Evolutionary conservation across 2,113 vertebrate genomes (phyloP).

Genomic region (Gopherus evgoodei): DNA sequence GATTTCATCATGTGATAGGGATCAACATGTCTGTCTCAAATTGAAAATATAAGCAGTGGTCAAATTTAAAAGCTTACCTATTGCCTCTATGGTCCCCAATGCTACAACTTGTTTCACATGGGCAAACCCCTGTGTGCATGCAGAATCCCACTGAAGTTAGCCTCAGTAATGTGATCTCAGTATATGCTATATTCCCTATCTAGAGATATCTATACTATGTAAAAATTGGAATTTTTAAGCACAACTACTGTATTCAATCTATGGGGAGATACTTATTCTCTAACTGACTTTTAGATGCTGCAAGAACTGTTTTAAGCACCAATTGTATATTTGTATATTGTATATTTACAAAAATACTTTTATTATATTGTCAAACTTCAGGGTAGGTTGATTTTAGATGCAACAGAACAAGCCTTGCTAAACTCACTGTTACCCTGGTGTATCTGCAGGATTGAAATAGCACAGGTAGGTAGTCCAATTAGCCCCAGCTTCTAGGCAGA

Average conservation of each 20-base stretch:
- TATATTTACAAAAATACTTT: background rate
- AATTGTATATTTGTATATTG: background rate
- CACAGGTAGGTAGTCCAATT: background rate
- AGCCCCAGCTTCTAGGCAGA: background rate
- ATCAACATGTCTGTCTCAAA: background rate
- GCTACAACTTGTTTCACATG: background rate
- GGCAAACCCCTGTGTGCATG: background rate
- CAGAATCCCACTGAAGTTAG: background rate
- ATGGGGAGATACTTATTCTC: background rate
- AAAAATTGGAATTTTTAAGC: background rate
- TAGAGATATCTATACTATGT: background rate
- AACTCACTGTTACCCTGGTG: background rate
- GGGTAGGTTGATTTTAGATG: background rate
- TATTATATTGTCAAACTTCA: background rate
- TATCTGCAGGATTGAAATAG: background rate
- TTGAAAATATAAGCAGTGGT: background rate
- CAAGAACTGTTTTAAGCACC: background rate
- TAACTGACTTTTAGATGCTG: background rate
- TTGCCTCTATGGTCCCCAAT: background rate
- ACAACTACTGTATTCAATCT: background rate
- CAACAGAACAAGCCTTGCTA: background rate
- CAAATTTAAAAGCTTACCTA: background rate
- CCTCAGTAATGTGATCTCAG: background rate
- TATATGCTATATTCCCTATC: background rate
- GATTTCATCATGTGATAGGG: background rate